Base-by-base conservation (phyloP, 2,113 vertebrate genomes). In the Glaucomys volans region DNA sequence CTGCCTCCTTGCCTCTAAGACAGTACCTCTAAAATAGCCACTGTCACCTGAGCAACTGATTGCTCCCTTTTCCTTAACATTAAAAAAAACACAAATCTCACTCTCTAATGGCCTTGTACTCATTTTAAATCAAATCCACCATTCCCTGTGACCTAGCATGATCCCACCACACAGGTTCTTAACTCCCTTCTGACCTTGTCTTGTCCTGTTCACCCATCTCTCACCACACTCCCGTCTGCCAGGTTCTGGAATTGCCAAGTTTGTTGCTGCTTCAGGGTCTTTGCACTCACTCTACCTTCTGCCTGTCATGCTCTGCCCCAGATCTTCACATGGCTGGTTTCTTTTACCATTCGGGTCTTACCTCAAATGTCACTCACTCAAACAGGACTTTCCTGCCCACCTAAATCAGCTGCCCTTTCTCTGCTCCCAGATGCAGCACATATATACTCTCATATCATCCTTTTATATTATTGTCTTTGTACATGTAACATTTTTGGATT, bases 191-290 rank as follows among this genome's bases (percentile, higher is more conserved):
- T 81, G 92, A 95, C 93, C 81, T 94, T 91, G 74, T 50, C 74
- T 93, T 82, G 35, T 81, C 90, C 52, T 77, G 32, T 5, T 76
- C 26, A 50, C 32, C 59, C 8, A 35, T 7, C 42, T 44, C 59
- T 81, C 32, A 18, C 50, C 24, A 32, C 17, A 30, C 66, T 80
- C 44, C 83, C 40, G 40, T 74, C 88, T 94, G 96, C 88, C 88
- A 91, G 52, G 44, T 75, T 83, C 76, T 32, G 42, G 81, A 94
- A 81, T 84, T 0, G 8, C 84, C 95, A 85, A 62, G 47, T 91
- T 54, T 69, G 40, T 42, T 35, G 62, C 64, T 95, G 93, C 91
- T 88, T 88, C 74, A 20, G 62, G 95, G 81, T 87, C 88, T 92
- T 90, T 67, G 71, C 50, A 67, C 6, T 62, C 8, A 7, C 52